Evolutionary conservation across 2,797 vertebrate species (phyloP).

Genomic region (Chelon labrosus): DNA sequence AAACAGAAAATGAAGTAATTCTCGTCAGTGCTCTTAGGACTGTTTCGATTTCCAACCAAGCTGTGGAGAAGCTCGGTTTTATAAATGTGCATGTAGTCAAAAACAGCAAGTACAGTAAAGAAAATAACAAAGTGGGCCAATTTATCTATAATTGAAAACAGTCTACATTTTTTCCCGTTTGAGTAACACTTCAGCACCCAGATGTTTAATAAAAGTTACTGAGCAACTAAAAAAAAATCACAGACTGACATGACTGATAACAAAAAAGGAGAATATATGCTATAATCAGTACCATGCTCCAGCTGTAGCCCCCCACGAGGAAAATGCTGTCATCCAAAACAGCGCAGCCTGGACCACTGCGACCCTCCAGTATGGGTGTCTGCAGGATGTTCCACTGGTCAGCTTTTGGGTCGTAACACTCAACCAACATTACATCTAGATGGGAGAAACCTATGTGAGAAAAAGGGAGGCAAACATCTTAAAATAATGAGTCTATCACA

Average conservation of each 20-base stretch:
- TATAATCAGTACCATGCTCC: constrained; percentile 93
- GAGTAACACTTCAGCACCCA: not conserved
- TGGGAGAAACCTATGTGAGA: constrained; percentile 93
- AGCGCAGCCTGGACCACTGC: constrained; percentile 96
- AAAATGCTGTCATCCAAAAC: constrained; percentile 97
- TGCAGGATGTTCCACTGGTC: constrained; percentile 99
- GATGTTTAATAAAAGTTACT: not conserved
- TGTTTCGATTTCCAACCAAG: constrained; percentile 23
- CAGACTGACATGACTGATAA: not conserved
- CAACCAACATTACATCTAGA: constrained; percentile 98
- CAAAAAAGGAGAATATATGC: not conserved
- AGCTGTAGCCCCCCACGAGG: constrained; percentile 98
- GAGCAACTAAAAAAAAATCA: not conserved
- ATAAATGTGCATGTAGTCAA: constrained; percentile 9
- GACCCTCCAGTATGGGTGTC: constrained; percentile 97
- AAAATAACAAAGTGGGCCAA: not conserved
- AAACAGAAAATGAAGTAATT: constrained; percentile 56
- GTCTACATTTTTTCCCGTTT: not conserved
- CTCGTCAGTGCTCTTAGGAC: constrained; percentile 5
- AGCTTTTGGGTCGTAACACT: constrained; percentile 98
- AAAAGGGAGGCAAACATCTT: constrained; percentile 6
- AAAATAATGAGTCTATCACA: not conserved
- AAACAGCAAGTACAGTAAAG: not conserved
- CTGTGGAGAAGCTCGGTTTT: not conserved
- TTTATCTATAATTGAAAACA: not conserved